Conservation (phyloP, 2,888 invertebrate genomes). For the Ferdinandea cuprea region DNA sequence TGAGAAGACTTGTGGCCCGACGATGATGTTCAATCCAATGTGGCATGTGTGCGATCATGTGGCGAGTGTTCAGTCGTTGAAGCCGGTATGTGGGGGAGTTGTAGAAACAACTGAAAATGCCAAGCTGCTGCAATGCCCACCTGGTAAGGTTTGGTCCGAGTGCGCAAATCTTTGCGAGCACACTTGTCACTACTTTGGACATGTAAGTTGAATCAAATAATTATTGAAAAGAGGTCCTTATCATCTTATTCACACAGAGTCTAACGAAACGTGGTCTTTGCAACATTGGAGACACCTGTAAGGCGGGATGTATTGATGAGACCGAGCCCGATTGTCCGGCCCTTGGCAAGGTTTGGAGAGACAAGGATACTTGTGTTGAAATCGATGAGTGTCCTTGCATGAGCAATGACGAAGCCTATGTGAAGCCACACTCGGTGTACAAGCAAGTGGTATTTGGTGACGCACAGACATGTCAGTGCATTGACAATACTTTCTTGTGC, state of each 20-base stretch:
- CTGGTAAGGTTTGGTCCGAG: constrained; percentile 85
- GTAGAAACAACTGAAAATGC: constrained; percentile 44
- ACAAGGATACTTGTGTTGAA: constrained; percentile 89
- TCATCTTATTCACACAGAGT: constrained; percentile 71
- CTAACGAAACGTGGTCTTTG: constrained; percentile 80
- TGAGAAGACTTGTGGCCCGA: constrained; percentile 87
- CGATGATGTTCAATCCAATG: constrained; percentile 87
- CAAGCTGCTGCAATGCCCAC: constrained; percentile 77
- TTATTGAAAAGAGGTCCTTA: not conserved
- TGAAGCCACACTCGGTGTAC: constrained; percentile 89
- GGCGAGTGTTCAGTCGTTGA: constrained; percentile 84
- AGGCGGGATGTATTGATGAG: constrained; percentile 81
- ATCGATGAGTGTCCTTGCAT: constrained; percentile 90
- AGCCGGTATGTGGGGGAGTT: constrained; percentile 85
- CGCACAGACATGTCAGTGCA: constrained; percentile 91
- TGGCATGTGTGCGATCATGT: constrained; percentile 88
- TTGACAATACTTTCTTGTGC: constrained; percentile 90
- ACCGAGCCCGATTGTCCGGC: constrained; percentile 84
- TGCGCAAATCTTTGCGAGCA: constrained; percentile 90
- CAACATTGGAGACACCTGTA: constrained; percentile 79
- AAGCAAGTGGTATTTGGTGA: constrained; percentile 83
- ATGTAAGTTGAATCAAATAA: constrained; percentile 76
- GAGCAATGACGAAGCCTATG: constrained; percentile 85
- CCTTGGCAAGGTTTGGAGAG: constrained; percentile 87
- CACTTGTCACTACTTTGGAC: constrained; percentile 87